Conservation (phyloP, 2,797 vertebrate genomes). For the Staurois parvus region DNA sequence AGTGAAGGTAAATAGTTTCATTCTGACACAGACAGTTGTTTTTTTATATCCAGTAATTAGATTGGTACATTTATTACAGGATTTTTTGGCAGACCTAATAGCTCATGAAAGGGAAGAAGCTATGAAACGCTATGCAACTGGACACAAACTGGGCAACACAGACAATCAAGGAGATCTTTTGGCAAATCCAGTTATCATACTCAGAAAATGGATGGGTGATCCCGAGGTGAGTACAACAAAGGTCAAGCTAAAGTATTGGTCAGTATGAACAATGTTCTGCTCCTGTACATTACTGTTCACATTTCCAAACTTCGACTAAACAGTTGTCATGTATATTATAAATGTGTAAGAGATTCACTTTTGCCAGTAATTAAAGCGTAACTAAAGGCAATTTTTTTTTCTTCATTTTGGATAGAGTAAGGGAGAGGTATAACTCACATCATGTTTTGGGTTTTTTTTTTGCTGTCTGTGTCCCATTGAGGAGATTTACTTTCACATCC, state of each 20-base stretch:
- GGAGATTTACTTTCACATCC: no score
- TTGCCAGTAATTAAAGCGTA: no score
- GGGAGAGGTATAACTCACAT: no score
- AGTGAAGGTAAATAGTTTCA: background rate
- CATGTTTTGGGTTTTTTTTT: no score
- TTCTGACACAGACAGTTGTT: background rate
- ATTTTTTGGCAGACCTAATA: constrained; percentile 62
- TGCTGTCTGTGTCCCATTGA: no score
- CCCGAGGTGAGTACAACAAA: constrained; percentile 59
- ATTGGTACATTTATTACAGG: constrained; percentile 41
- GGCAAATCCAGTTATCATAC: constrained; percentile 60
- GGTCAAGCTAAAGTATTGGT: background rate
- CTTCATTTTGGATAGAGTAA: no score
- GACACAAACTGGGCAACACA: background rate
- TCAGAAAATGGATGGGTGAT: constrained; percentile 66
- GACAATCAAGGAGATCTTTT: constrained; percentile 34
- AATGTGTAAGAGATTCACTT: no score
- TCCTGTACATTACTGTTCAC: background rate
- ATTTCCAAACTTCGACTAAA: no score
- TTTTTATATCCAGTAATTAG: background rate
- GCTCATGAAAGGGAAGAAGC: constrained; percentile 45
- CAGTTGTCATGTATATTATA: no score
- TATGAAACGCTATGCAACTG: constrained; percentile 22
- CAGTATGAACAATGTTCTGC: background rate
- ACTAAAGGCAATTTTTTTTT: no score